Conservation (phyloP, 2,888 invertebrate genomes). For the Asteroscopus sphinx region DNA sequence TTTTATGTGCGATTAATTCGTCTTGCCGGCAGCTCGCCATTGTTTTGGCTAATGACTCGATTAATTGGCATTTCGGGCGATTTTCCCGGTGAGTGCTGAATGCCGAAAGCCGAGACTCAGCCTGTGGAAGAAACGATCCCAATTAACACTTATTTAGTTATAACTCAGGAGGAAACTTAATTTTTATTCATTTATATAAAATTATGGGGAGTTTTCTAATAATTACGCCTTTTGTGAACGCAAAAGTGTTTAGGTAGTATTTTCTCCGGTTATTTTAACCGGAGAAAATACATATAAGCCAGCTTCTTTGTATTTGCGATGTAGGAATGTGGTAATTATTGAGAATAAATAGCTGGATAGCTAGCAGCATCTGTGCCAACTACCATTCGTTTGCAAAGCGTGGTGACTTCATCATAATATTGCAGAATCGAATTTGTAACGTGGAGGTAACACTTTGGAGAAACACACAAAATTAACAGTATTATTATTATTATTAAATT, state of each 20-base stretch:
- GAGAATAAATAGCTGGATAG: too few relatives aligned
- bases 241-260: not conserved
- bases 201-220: not conserved
- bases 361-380: too few relatives aligned
- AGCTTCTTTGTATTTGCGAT: too few relatives aligned
- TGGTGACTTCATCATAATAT: too few relatives aligned
- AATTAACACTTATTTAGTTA: constrained; percentile 51
- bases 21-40: constrained; percentile 41
- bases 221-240: constrained; percentile 2
- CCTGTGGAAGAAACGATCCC: constrained; percentile 29
- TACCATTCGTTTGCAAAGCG: too few relatives aligned
- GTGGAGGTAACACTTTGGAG: too few relatives aligned
- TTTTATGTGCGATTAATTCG: constrained; percentile 58
- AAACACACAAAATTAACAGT: too few relatives aligned
- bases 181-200: constrained; percentile 4
- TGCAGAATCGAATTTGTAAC: too few relatives aligned
- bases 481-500: too few relatives aligned
- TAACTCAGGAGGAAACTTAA: constrained; percentile 9
- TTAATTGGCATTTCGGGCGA: constrained; percentile 63
- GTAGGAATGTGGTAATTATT: too few relatives aligned
- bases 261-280: too few relatives aligned
- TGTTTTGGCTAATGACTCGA: constrained; percentile 60
- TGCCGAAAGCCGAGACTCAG: constrained; percentile 21
- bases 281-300: too few relatives aligned
- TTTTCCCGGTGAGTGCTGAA: constrained; percentile 48